Evolutionary conservation across 2,113 vertebrate species (phyloP).

Genomic region (Pseudonaja textilis): DNA sequence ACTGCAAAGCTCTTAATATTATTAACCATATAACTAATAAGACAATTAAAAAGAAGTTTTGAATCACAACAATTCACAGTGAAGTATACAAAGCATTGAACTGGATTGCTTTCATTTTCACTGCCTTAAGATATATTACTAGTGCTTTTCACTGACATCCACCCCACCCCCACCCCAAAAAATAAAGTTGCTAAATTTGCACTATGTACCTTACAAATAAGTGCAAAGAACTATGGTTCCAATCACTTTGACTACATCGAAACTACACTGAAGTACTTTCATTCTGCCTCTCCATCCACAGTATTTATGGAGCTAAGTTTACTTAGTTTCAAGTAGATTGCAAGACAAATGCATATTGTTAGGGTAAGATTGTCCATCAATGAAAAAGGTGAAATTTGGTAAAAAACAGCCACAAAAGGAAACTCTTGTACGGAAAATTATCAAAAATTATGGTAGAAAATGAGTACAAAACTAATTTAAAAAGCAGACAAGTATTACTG

Average conservation of each 20-base stretch:
- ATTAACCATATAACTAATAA: neutral
- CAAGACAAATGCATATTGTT: neutral
- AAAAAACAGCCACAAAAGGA: neutral
- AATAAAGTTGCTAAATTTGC: neutral
- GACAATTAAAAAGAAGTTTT: neutral
- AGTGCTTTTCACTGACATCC: neutral
- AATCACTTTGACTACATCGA: neutral
- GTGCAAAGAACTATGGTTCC: neutral
- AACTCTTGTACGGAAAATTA: neutral
- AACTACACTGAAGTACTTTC: too few species aligned
- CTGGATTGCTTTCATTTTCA: neutral
- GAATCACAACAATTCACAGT: neutral
- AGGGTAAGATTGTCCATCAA: neutral
- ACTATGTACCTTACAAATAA: neutral
- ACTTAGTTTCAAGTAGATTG: neutral
- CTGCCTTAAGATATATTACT: neutral
- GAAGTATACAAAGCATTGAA: neutral
- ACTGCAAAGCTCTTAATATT: neutral
- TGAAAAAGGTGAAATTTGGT: neutral
- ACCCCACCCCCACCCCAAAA: neutral
- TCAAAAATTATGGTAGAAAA: neutral
- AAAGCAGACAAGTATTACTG: neutral
- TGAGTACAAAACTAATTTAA: neutral
- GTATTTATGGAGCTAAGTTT: too few species aligned
- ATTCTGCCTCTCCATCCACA: too few species aligned